These are phyloP conservation scores for Actinernus sp. DNA, from an alignment of 92 coral and sea anemone genomes.

Conservation along the genomic window DNA sequence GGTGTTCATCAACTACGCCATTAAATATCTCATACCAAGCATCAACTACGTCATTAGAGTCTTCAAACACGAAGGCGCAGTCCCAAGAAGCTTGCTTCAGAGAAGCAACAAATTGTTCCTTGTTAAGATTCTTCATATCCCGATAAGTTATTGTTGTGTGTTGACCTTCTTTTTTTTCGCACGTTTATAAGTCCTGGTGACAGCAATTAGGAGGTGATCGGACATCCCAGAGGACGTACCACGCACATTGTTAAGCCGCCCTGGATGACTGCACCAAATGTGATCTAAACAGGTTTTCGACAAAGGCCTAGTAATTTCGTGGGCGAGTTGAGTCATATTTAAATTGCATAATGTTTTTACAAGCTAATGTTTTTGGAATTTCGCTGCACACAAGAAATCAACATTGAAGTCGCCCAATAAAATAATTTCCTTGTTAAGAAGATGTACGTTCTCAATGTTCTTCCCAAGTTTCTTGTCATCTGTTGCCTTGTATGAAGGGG, in stretches of 20 bases:
- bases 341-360: slow-evolving; percentile 33
- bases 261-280: slow-evolving; percentile 63
- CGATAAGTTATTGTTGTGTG: slow-evolving; percentile 3
- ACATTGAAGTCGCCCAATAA: too few species aligned
- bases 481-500: slow-evolving; percentile 35
- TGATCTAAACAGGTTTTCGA: slow-evolving; percentile 59
- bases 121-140: slow-evolving; percentile 37
- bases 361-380: slow-evolving; percentile 14
- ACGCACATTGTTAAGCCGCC: slow-evolving; percentile 11
- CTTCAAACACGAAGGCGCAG: slow-evolving; percentile 58
- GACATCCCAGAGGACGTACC: slow-evolving; percentile 40
- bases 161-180: neutral
- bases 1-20: slow-evolving; percentile 33
- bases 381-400: slow-evolving; percentile 26
- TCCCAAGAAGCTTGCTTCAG: slow-evolving; percentile 53
- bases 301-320: slow-evolving; percentile 38
- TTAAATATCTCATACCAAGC: slow-evolving; percentile 55
- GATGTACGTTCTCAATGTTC: too few species aligned
- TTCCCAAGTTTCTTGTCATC: too few species aligned
- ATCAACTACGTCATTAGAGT: slow-evolving; percentile 30
- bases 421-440: too few species aligned
- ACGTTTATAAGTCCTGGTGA: slow-evolving; percentile 25
- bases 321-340: slow-evolving; percentile 40
- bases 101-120: slow-evolving; percentile 29
- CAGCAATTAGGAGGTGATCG: slow-evolving; percentile 48